These are phyloP conservation scores for Clarias batrachus DNA, from an alignment of 2,113 vertebrate species.

Conservation along the genomic window DNA sequence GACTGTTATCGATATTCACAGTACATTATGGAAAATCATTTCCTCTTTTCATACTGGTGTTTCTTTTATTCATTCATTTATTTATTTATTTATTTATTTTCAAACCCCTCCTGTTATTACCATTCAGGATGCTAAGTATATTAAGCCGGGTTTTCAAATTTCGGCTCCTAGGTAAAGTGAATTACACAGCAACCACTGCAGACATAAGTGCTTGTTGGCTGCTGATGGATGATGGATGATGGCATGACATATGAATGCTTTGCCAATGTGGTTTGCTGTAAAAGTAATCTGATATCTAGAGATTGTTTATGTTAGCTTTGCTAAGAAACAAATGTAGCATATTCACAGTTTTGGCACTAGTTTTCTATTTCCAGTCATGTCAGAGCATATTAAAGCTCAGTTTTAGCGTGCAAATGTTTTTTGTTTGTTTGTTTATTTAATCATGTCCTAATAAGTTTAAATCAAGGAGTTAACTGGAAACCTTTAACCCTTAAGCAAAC, in stretches of 20 bases:
- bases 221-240: constrained; percentile 72
- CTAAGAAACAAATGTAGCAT: no score
- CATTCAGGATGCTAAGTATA: neutral
- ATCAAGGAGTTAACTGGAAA: neutral
- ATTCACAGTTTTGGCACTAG: neutral
- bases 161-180: neutral
- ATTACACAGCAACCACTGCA: neutral
- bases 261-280: constrained; percentile 62
- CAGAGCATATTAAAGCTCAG: neutral
- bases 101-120: neutral
- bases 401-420: neutral
- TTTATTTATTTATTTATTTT: neutral
- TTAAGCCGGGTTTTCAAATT: neutral
- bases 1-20: neutral
- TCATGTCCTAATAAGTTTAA: neutral
- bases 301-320: neutral
- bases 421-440: neutral
- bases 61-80: neutral
- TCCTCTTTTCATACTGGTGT: neutral
- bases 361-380: neutral
- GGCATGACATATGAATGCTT: constrained; percentile 75
- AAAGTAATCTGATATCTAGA: neutral
- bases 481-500: neutral
- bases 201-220: constrained; percentile 36
- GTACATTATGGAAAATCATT: neutral